Base-by-base conservation (phyloP, 2,888 invertebrate genomes). In the Athalia circularis region DNA sequence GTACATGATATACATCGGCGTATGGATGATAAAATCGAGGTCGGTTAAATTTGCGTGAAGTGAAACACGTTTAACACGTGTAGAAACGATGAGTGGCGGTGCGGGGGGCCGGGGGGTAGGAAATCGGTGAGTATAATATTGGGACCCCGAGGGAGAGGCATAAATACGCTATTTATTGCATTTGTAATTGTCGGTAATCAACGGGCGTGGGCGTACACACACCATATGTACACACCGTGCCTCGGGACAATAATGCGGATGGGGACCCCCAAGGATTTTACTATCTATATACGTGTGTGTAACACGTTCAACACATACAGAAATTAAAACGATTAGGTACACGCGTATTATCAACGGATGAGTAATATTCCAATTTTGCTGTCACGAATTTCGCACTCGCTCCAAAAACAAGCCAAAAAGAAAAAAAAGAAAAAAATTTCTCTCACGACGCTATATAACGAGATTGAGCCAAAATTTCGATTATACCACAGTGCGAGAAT, bases 131-230 rank as follows among this genome's bases (percentile, higher is more conserved):
- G 29, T 29, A 29, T 29, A 29, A 29, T 29, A 29, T 29, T 29
- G 29, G 29, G 29, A 29, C 29, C 29, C 29, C 29, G 29, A 29
- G 29, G 29, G 29, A 29, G 29, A 29, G 82, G 83, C 85, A 87
- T 86, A 86, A 85, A 87, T 85, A 85, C 82, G 79, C 81, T 85
- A 85, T 85, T 86, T 85, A 87, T 87, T 87, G 86, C 84, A 82
- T 85, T 84, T 84, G 85, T 87, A 87, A 87, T 87, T 87, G 86
- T 85, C 85, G 83, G 85, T 87, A 87, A 87, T 87, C 86, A 87
- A 87, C 87, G 86, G 86, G 87, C 82, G 78, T 85, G 79, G 80
- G 82, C 83, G 85, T 81, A 82, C 77, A 81, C 9, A 54, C 54
- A 54, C 54, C 11, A 11, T 9, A 29, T 9, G 5, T 45, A 7